Evolutionary conservation across 2,113 vertebrate genomes (phyloP).

Genomic region (Leptocoma aspasia): DNA sequence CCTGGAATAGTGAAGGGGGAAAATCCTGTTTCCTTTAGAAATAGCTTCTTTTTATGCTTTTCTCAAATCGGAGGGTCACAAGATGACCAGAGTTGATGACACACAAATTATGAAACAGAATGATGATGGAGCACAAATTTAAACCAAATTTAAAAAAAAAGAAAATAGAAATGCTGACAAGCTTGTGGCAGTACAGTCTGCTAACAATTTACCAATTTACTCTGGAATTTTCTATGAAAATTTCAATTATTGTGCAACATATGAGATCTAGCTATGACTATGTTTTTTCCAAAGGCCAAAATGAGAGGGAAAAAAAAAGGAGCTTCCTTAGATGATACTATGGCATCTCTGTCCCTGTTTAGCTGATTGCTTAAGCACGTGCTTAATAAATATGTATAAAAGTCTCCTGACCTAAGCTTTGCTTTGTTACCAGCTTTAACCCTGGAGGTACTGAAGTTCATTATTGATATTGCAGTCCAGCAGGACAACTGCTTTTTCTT

Average conservation of each 20-base stretch:
- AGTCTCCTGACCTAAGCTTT: neutral
- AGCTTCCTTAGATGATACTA: neutral
- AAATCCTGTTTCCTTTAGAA: conserved; percentile 18
- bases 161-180: neutral
- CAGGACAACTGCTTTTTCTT: neutral
- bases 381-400: neutral
- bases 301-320: neutral
- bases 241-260: conserved; percentile 15
- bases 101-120: neutral
- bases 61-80: neutral
- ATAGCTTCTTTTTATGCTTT: neutral
- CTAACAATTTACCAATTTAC: conserved; percentile 32
- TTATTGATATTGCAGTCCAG: neutral
- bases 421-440: neutral
- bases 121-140: neutral
- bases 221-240: conserved; percentile 27
- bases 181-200: neutral
- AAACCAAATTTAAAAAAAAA: neutral
- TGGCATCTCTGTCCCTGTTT: neutral
- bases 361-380: neutral
- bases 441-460: neutral
- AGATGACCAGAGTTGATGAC: neutral
- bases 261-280: neutral
- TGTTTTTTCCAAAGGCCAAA: neutral
- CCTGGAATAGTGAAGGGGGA: conserved; percentile 1